Evolutionary conservation across 92 coral and sea anemone genomes (phyloP).

Genomic region (Palythoa heliodiscus): DNA sequence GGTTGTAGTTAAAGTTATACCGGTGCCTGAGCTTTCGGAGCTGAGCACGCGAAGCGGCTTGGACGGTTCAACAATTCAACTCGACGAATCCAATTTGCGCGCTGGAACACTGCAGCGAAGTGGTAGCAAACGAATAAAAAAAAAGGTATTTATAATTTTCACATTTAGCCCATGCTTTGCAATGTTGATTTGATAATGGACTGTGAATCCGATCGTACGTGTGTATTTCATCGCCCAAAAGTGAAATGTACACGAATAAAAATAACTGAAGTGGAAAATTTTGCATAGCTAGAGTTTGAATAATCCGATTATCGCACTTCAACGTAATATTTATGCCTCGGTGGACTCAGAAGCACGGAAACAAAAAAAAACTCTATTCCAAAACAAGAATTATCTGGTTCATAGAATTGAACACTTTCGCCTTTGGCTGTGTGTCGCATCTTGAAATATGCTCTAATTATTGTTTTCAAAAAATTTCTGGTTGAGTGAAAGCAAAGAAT

Average conservation of each 20-base stretch:
- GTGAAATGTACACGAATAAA: conserved; percentile 13
- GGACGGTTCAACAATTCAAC: conserved; percentile 89
- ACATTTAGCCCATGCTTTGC: neutral
- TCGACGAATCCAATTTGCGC: conserved; percentile 88
- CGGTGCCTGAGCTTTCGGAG: conserved; percentile 94
- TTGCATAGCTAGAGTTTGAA: neutral
- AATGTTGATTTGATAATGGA: neutral
- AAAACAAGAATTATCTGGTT: neutral
- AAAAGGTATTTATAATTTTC: conserved; percentile 69
- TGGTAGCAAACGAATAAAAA: conserved; percentile 96
- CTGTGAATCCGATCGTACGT: neutral
- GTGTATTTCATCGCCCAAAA: neutral
- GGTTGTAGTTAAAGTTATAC: conserved; percentile 91
- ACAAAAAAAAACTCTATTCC: neutral
- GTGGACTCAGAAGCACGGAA: neutral
- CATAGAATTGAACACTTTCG: neutral
- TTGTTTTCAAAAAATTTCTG: conserved; percentile 31
- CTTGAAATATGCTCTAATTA: neutral
- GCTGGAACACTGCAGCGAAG: conserved; percentile 96
- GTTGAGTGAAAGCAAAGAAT: conserved; percentile 44
- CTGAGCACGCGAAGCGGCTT: conserved; percentile 93
- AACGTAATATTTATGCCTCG: neutral
- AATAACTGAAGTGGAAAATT: neutral
- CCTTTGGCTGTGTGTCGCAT: neutral
- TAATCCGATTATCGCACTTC: neutral